Base-by-base conservation (phyloP, 1,140 invertebrate genomes). In the Drosophila orosa region DNA sequence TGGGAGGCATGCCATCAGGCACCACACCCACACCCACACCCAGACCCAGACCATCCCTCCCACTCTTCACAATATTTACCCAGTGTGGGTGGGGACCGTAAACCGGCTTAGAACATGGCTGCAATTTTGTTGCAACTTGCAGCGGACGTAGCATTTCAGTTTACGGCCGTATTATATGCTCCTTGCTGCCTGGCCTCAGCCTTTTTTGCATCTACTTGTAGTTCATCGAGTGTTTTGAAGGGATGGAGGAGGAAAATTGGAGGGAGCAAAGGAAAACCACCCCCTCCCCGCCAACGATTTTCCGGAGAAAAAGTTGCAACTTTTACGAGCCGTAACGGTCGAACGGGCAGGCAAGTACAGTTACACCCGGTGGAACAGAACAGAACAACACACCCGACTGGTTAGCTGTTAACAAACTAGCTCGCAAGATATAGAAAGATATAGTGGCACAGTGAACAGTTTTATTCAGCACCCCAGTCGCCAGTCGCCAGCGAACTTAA, bases 311-410 rank as follows among this genome's bases (percentile, higher is more conserved):
- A 74, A 67, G 71, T 69, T 79, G 80, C 80, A 83, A 68, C 80
- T 83, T 75, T 80, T 76, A 83, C 80, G 79, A 82, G 65, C 57
- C 71, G 80, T 37, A 84, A 84, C 61, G 80, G 80, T 83, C 80
- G 78, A 84, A 66, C 65, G 72, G 60, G 66, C 72, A 66, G 42
- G 57, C 71, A 62, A 83, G 75, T 66, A 67, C 75, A 71, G 56
- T 68, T 62, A 48, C 58, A 52, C 56, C 37, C 57, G 48, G 73
- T 44, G 73, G 44, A 52, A 44, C 54, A 68, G 44, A 52, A 44
- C 54, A 68, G 44, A 56, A 44, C 54, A 68, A 69, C 35, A 58
- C 50, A 59, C 47, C 72, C 71, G 33, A 74, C 71, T 60, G 55
- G 55, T 67, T 67, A 74, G 67, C 74, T 82, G 63, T 83, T 79